Percentiles rank a stretch among this genome's conserved stretches.
Evolutionary conservation across 2,797 vertebrate genomes (phyloP).

Genomic region (Periophthalmus magnuspinnatus): DNA sequence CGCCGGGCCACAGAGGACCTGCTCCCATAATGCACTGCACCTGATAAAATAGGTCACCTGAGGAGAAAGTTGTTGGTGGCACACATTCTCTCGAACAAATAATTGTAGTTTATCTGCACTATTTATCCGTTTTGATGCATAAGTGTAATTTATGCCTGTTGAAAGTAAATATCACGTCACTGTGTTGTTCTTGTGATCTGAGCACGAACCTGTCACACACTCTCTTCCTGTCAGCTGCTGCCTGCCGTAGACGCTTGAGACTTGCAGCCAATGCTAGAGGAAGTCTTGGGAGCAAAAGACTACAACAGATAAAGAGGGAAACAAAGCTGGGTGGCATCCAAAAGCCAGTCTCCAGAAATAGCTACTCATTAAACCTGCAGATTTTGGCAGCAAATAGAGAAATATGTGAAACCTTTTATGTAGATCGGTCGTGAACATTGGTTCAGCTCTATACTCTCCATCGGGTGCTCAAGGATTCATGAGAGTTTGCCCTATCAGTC

Average conservation of each 20-base stretch:
- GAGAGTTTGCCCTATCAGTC: no score
- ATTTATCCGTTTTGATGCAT: constrained; percentile 16
- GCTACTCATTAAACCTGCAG: constrained; percentile 12
- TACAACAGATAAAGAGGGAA: constrained; percentile 36
- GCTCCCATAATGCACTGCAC: constrained; percentile 48
- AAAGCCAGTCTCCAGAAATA: constrained; percentile 4
- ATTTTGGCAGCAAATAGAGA: constrained; percentile 11
- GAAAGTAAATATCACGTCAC: constrained; percentile 23
- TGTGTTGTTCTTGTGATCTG: constrained; percentile 27
- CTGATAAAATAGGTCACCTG: constrained; percentile 57
- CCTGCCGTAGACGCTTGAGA: constrained; percentile 41
- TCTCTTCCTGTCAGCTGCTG: constrained; percentile 28
- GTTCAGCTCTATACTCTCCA: no score
- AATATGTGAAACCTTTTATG: constrained; percentile 8
- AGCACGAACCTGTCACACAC: constrained; percentile 38
- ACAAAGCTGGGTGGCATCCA: constrained; percentile 14
- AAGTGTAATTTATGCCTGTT: constrained; percentile 50
- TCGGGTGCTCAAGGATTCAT: no score
- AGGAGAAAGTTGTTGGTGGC: constrained; percentile 29
- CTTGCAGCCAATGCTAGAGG: constrained; percentile 25
- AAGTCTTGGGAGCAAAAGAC: constrained; percentile 36
- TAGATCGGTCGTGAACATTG: neutral
- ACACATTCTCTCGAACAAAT: constrained; percentile 18
- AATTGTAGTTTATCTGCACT: neutral
- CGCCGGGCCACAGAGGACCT: constrained; percentile 15